Conservation (phyloP, 2,797 vertebrate species). For the Danio choprae region DNA sequence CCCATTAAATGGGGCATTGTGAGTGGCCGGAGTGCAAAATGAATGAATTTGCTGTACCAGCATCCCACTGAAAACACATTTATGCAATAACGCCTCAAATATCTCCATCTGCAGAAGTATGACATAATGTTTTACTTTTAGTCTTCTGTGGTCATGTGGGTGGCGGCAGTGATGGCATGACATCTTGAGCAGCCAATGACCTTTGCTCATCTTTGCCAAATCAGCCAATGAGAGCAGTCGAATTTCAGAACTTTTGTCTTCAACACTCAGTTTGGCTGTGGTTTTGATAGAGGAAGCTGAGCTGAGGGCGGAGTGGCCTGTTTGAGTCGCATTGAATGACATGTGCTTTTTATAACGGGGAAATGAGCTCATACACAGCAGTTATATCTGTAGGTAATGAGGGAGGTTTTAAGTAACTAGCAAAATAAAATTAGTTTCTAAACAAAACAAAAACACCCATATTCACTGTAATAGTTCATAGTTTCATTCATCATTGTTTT, state of each 20-base stretch:
- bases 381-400: neutral
- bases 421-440: neutral
- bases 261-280: constrained; percentile 35
- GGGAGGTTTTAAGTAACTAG: neutral
- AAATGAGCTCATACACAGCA: neutral
- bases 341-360: constrained; percentile 18
- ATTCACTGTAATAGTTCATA: too few species aligned
- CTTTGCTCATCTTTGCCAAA: constrained; percentile 21
- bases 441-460: too few species aligned
- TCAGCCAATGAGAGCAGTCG: constrained; percentile 34
- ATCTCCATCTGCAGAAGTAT: constrained; percentile 67
- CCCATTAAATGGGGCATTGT: constrained; percentile 63
- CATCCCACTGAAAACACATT: constrained; percentile 63
- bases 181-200: constrained; percentile 71
- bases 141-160: constrained; percentile 59
- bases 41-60: constrained; percentile 69
- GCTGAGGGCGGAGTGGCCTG: constrained; percentile 10
- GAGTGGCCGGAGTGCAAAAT: constrained; percentile 54
- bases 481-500: too few species aligned
- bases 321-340: constrained; percentile 22
- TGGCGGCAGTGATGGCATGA: constrained; percentile 72
- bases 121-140: constrained; percentile 70
- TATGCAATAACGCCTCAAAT: constrained; percentile 67
- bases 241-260: constrained; percentile 30
- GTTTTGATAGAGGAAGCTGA: constrained; percentile 55